phyloP scores from a whole-genome alignment of 2,113 vertebrate species.

The Ranitomeya imitator region DNA sequence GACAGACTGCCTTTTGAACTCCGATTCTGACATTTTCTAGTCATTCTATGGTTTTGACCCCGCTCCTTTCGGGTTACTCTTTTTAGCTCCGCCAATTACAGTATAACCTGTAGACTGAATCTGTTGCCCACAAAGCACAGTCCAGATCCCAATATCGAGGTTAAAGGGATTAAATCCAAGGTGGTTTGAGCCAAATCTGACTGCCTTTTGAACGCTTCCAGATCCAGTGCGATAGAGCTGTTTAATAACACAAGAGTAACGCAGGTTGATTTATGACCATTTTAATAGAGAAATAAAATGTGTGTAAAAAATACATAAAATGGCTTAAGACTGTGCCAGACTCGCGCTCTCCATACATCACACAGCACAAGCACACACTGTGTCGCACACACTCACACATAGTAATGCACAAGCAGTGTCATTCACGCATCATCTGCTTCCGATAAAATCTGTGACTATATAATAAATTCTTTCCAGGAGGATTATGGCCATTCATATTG shows the following conservation, averaged over 20 bases:
- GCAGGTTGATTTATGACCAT: background rate
- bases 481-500: background rate
- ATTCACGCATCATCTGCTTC: background rate
- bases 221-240: no score
- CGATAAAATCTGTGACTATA: slow-evolving; percentile 17
- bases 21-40: no score
- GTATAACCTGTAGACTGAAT: no score
- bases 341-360: background rate
- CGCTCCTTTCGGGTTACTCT: no score
- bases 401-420: slow-evolving; percentile 38
- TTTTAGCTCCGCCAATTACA: no score
- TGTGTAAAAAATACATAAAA: slow-evolving; percentile 56
- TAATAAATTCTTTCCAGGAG: slow-evolving; percentile 5
- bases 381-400: background rate
- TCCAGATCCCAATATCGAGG: no score
- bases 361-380: background rate
- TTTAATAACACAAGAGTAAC: background rate
- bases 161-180: no score
- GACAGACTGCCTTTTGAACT: no score
- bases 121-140: no score
- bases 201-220: no score
- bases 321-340: slow-evolving; percentile 53
- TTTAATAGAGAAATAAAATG: slow-evolving; percentile 55
- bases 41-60: no score
- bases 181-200: no score